phyloP scores from a whole-genome alignment of 92 coral and sea anemone species.

The Ricordea florida region DNA sequence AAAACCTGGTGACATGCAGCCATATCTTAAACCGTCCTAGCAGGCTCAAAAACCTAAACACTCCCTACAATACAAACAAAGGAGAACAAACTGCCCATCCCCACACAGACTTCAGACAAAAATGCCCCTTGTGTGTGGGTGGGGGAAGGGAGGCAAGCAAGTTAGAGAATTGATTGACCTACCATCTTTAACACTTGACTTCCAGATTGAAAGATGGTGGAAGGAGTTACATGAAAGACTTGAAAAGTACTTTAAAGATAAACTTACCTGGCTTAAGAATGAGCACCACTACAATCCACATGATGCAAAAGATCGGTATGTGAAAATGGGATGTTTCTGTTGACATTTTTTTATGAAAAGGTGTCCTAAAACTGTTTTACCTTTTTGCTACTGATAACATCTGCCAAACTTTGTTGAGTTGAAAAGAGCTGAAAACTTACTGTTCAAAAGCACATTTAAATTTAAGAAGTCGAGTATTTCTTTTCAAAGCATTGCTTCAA shows the following conservation, averaged over 20 bases:
- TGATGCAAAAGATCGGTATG: slow-evolving; percentile 40
- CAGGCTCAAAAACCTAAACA: background rate
- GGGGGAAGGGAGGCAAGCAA: too few species aligned
- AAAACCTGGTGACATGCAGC: background rate
- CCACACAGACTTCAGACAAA: background rate
- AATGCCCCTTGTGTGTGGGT: too few species aligned
- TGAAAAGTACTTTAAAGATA: slow-evolving; percentile 38
- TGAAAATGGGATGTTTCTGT: background rate
- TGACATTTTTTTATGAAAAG: background rate
- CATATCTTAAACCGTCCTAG: background rate
- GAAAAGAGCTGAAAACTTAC: too few species aligned
- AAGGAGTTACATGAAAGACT: slow-evolving; percentile 33
- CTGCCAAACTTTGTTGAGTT: background rate
- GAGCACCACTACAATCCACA: slow-evolving; percentile 50
- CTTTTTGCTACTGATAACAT: background rate
- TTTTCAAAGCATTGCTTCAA: too few species aligned
- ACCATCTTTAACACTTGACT: background rate
- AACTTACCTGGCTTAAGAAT: slow-evolving; percentile 28
- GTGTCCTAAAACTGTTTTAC: background rate
- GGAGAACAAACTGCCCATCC: background rate
- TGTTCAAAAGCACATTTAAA: too few species aligned
- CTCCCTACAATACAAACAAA: background rate
- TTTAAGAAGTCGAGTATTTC: too few species aligned
- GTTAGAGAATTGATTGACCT: background rate
- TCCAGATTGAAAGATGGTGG: slow-evolving; percentile 56